These are phyloP conservation scores for Pardalotus punctatus DNA, from an alignment of 2,113 vertebrate genomes.

Conservation along the genomic window DNA sequence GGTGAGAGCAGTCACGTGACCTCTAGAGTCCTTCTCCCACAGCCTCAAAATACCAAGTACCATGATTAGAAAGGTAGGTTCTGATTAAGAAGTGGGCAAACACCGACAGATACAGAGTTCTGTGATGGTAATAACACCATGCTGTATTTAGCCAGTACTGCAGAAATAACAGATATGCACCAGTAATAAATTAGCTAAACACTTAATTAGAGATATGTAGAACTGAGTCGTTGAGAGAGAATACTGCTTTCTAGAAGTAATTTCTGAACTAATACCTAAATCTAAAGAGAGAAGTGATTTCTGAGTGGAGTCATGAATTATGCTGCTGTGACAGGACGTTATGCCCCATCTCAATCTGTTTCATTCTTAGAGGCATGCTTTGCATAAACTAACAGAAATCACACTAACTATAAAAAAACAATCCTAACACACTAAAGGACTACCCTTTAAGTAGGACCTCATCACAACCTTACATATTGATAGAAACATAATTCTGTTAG, in stretches of 20 bases:
- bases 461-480: background rate
- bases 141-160: background rate
- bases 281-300: conserved; percentile 21
- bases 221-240: background rate
- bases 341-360: background rate
- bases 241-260: background rate
- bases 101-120: background rate
- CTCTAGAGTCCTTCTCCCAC: background rate
- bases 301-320: background rate
- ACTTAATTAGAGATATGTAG: background rate
- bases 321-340: background rate
- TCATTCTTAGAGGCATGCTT: conserved; percentile 45
- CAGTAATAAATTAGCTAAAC: background rate
- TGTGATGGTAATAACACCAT: background rate
- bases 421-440: background rate
- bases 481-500: background rate
- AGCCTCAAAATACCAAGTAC: background rate
- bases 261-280: background rate
- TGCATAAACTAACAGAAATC: conserved; percentile 32
- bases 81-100: background rate
- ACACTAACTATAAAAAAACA: background rate
- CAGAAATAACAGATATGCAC: background rate
- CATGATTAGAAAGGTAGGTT: background rate
- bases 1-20: background rate
- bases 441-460: background rate